Conservation (phyloP, 2,797 vertebrate species). For the Phylloscopus collybita region DNA sequence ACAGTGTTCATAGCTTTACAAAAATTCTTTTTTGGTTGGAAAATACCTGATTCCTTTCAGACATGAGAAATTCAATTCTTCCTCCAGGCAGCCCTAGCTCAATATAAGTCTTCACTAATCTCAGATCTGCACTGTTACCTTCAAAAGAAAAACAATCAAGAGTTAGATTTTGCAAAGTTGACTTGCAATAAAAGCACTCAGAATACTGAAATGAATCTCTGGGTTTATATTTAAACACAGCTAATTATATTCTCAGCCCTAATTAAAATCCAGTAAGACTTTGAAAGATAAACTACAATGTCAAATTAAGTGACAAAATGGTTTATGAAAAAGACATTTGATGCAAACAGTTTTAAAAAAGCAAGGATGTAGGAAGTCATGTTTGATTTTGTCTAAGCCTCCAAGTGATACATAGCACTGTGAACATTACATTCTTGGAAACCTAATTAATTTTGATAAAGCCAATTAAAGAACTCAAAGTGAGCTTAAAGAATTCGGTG, state of each 20-base stretch:
- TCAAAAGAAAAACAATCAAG: slow-evolving; percentile 59
- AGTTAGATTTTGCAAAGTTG: slow-evolving; percentile 10
- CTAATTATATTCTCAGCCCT: slow-evolving; percentile 6
- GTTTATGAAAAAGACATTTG: not conserved
- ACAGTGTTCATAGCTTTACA: not conserved
- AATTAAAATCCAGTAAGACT: slow-evolving; percentile 16
- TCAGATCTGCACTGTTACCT: slow-evolving; percentile 98
- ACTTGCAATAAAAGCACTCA: not conserved
- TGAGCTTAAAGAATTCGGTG: not conserved
- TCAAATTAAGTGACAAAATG: not conserved
- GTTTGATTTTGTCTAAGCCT: not conserved
- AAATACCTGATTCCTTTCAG: slow-evolving; percentile 95
- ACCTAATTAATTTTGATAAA: not conserved
- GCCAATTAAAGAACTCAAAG: not conserved
- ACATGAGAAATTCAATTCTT: slow-evolving; percentile 98
- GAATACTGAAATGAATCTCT: not conserved
- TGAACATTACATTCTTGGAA: not conserved
- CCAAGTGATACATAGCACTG: not conserved
- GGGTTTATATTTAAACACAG: not conserved
- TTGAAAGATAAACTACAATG: not conserved
- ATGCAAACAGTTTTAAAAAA: not conserved
- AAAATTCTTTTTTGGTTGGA: not conserved
- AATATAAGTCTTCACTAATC: slow-evolving; percentile 96
- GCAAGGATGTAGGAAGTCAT: not conserved
- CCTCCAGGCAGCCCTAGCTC: slow-evolving; percentile 95